phyloP scores from a whole-genome alignment of 2,888 invertebrate species.

The Xylota segnis region DNA sequence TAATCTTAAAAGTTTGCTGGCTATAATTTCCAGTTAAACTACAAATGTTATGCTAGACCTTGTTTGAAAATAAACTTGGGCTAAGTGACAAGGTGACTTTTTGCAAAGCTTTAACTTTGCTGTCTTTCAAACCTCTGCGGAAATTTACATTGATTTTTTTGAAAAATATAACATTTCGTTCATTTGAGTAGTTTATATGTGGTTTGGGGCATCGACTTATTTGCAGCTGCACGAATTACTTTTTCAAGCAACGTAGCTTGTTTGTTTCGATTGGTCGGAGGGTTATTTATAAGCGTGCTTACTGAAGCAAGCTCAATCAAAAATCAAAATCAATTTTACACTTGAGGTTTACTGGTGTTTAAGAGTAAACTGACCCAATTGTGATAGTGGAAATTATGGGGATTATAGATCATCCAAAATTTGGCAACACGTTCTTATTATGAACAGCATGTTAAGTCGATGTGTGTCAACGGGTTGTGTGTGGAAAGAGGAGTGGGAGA shows the following conservation, averaged over 20 bases:
- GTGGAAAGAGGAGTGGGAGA: constrained; percentile 42
- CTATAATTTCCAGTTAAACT: neutral
- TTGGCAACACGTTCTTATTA: too few species aligned
- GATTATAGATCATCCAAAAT: too few species aligned
- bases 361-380: constrained; percentile 6
- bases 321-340: too few species aligned
- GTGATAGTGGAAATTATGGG: too few species aligned
- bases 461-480: constrained; percentile 17
- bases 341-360: neutral
- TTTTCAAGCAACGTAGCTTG: neutral
- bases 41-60: neutral
- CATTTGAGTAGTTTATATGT: neutral
- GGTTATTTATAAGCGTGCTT: constrained; percentile 6
- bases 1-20: neutral
- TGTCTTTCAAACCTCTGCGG: neutral
- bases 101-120: neutral
- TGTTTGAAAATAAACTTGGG: neutral
- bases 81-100: neutral
- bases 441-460: neutral
- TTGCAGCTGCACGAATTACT: neutral
- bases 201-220: neutral
- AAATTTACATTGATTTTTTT: neutral
- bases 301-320: constrained; percentile 21
- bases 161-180: neutral
- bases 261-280: neutral